Conservation (phyloP, 2,797 vertebrate species). For the Bucorvus abyssinicus region DNA sequence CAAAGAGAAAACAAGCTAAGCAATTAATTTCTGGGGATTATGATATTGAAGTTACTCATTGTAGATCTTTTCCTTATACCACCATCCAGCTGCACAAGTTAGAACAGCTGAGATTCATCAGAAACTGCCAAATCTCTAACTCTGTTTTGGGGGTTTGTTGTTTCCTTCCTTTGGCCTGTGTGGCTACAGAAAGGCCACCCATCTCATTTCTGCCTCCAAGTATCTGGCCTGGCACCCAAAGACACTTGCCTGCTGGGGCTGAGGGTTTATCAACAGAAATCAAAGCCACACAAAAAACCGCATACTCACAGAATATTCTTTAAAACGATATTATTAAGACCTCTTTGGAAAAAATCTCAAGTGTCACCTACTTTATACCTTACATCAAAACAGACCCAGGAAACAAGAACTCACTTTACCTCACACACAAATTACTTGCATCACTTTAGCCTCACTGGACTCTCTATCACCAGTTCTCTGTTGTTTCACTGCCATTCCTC, state of each 20-base stretch:
- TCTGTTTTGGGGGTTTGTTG: not conserved
- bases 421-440: not conserved
- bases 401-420: not conserved
- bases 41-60: not conserved
- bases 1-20: not conserved
- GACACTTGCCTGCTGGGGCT: not conserved
- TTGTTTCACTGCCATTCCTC: not conserved
- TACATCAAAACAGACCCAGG: not conserved
- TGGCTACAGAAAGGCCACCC: not conserved
- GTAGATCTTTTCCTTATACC: not conserved
- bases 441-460: accelerated
- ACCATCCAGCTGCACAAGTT: not conserved
- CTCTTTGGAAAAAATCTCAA: not conserved
- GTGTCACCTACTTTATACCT: not conserved
- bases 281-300: not conserved
- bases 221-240: not conserved
- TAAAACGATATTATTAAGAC: not conserved
- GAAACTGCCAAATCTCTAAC: not conserved
- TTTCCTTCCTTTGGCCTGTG: not conserved
- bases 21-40: not conserved
- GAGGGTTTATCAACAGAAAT: not conserved
- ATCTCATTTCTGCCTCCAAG: not conserved
- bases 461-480: not conserved
- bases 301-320: not conserved
- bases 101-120: not conserved